A percentile compares a stretch with the other conserved stretches of the same genome.
phyloP scores from a whole-genome alignment of 1,140 invertebrate genomes.

The Drosophila lacertosa region DNA sequence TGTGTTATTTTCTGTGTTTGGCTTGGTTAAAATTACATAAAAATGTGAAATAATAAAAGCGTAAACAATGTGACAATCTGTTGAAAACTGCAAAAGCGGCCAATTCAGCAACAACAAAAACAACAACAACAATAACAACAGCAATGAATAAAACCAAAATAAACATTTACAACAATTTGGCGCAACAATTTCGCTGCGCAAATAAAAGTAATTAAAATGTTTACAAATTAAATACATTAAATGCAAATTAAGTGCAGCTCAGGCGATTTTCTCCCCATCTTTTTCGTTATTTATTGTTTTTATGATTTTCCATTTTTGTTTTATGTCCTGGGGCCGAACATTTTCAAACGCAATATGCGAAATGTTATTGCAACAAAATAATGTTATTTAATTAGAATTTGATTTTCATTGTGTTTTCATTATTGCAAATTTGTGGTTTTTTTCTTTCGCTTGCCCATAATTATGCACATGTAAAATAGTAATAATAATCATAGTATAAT shows the following conservation, averaged over 20 bases:
- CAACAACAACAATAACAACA: too few species aligned
- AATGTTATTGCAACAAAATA: constrained; percentile 26
- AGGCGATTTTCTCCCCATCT: constrained; percentile 26
- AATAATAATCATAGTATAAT: constrained; percentile 19
- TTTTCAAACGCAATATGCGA: neutral
- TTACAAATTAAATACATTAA: constrained; percentile 50
- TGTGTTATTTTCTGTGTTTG: neutral
- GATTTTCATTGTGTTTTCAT: constrained; percentile 17
- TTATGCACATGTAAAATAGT: constrained; percentile 7
- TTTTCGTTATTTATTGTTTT: neutral
- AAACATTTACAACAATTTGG: constrained; percentile 24
- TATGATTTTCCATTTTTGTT: neutral
- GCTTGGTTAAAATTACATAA: constrained; percentile 30
- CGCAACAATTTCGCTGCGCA: neutral
- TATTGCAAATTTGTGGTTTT: neutral
- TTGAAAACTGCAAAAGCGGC: constrained; percentile 8
- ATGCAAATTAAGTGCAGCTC: constrained; percentile 39
- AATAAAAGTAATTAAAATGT: constrained; percentile 57
- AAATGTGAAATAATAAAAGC: constrained; percentile 32
- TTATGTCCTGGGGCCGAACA: neutral
- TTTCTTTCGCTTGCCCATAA: neutral
- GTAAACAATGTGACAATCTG: constrained; percentile 28
- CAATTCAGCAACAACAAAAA: constrained; percentile 5
- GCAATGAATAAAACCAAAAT: constrained; percentile 24
- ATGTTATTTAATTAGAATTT: constrained; percentile 32